Base-by-base conservation (phyloP, 2,113 vertebrate genomes). In the Forbesichthys agassizii region DNA sequence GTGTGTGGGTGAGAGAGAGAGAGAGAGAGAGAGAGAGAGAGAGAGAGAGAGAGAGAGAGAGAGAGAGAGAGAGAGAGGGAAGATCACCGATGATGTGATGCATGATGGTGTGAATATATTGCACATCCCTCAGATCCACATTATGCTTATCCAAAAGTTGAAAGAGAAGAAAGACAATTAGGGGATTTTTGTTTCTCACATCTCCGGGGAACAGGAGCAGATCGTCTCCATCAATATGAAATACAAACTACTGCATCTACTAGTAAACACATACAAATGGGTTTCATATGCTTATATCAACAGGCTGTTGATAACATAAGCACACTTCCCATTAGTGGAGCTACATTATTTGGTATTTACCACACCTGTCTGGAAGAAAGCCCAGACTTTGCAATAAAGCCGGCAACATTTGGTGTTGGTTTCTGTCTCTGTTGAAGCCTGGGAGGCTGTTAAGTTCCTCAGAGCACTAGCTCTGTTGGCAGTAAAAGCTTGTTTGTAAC, bases 401-500 rank as follows among this genome's bases (percentile, higher is more conserved):
- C 27, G 27, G 2, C 27, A 27, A 27, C 27, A 27, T 27, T 27
- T 27, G 27, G 63, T 66, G 42, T 18, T 59, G 52, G 56, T 33
- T 33, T 58, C 20, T 33, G 36, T 56, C 58, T 71, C 52, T 64
- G 61, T 59, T 18, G n/a, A 20, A 64, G 78, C 51, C 73, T 14
- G 56, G 59, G 67, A 51, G 60, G 51, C 64, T 36, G 65, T 65
- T 11, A 83, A 81, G 77, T 61, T 71, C 74, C 61, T 74, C n/a
- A 9, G 75, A 68, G 75, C 79, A 68, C 58, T 69, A 66, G 49
- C 42, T 9, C 59, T 82, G 69, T 63, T 64, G 69, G 77, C 73
- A 86, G 73, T 57, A 77, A 82, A 80, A 77, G 70, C 74, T 86
- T 71, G 82, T 87, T 77, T 81, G 75, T 73, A 87, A 86, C 80